Conservation (phyloP, 2,113 vertebrate species). For the Bothrops jararaca region DNA sequence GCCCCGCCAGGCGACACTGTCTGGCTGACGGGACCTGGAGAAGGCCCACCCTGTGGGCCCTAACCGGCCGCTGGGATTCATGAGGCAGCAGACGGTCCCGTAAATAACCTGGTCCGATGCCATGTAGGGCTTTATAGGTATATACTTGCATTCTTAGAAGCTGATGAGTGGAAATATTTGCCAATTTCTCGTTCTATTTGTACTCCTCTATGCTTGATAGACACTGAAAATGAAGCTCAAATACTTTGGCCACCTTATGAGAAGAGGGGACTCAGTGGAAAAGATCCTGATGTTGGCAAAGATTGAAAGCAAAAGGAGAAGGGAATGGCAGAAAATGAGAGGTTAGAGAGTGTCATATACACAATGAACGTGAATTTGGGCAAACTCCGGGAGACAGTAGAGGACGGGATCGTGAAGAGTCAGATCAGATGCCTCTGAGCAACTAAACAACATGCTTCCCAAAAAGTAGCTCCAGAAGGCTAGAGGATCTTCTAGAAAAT, state of each 20-base stretch:
- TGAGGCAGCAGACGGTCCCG: too few species aligned
- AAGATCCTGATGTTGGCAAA: neutral
- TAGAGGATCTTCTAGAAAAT: neutral
- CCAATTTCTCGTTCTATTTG: neutral
- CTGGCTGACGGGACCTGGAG: too few species aligned
- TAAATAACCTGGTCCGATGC: too few species aligned
- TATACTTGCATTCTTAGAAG: neutral
- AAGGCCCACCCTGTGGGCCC: too few species aligned
- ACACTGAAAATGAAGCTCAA: neutral
- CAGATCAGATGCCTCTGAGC: neutral
- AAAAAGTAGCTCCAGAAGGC: neutral
- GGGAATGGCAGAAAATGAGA: neutral
- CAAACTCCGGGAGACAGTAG: neutral
- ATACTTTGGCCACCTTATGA: neutral
- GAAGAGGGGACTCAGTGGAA: neutral
- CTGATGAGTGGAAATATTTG: neutral
- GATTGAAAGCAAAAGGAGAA: neutral
- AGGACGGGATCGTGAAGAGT: neutral
- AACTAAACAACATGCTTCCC: neutral
- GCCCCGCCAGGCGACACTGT: too few species aligned
- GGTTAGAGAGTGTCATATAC: neutral
- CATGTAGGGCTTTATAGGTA: too few species aligned
- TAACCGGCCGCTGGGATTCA: too few species aligned
- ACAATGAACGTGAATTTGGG: neutral
- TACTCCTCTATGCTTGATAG: neutral